These are phyloP conservation scores for Phoeniculus purpureus DNA, from an alignment of 2,797 vertebrate genomes.

Conservation along the genomic window DNA sequence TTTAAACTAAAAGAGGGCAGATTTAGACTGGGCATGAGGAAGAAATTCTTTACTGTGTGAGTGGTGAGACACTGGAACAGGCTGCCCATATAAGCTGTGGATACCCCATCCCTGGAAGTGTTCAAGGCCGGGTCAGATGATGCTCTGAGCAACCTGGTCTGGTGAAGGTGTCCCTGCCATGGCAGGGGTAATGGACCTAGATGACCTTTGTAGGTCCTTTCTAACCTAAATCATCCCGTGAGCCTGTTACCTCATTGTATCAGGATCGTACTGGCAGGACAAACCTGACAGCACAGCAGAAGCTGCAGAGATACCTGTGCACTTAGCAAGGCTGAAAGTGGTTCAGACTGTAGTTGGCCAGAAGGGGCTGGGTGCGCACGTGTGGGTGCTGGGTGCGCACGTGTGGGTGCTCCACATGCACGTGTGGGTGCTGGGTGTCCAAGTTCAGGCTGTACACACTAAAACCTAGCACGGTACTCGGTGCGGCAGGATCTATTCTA, in stretches of 20 bases:
- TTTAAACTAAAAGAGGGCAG: neutral
- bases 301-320: conserved; percentile 38
- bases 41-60: neutral
- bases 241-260: neutral
- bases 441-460: conserved; percentile 11
- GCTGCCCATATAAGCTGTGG: neutral
- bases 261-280: neutral
- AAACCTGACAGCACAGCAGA: neutral
- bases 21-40: neutral
- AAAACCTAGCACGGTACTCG: conserved; percentile 35
- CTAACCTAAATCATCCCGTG: neutral
- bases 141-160: neutral
- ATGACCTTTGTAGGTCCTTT: neutral
- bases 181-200: neutral
- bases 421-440: neutral
- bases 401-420: neutral
- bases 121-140: neutral
- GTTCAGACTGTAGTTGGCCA: neutral
- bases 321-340: conserved; percentile 17
- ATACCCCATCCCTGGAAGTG: neutral
- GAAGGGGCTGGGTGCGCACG: neutral
- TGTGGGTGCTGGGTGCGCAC: neutral
- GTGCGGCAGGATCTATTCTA: conserved; percentile 61
- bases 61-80: neutral
- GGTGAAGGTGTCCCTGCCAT: neutral